Conservation (phyloP, 2,113 vertebrate species). For the Rattus norvegicus region DNA sequence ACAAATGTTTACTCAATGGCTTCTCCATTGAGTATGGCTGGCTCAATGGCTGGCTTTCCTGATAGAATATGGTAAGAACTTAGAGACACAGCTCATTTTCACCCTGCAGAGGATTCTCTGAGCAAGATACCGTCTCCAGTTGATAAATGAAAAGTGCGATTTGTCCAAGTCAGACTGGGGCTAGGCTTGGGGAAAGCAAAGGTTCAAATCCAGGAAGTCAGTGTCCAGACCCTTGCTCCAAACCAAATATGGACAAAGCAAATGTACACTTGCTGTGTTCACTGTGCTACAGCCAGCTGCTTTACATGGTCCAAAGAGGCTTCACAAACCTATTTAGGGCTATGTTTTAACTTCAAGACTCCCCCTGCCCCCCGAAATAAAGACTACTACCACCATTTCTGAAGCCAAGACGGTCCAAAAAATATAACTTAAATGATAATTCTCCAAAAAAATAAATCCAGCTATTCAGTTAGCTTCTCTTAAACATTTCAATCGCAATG, state of each 20-base stretch:
- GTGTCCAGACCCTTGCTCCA: background rate
- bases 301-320: background rate
- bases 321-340: background rate
- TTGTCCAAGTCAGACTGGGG: background rate
- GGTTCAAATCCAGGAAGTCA: background rate
- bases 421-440: background rate
- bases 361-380: background rate
- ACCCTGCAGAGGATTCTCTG: background rate
- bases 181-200: background rate
- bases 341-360: conserved; percentile 4
- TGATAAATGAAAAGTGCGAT: conserved; percentile 2
- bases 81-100: background rate
- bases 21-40: too few relatives aligned
- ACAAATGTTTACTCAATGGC: background rate
- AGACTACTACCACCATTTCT: background rate
- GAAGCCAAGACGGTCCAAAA: background rate
- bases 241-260: background rate
- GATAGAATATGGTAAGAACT: background rate
- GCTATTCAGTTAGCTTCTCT: background rate
- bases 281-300: background rate
- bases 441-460: background rate
- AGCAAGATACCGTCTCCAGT: background rate
- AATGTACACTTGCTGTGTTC: background rate
- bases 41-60: background rate
- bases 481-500: background rate